Percentiles rank a stretch among this genome's conserved stretches.
Evolutionary conservation across 2,888 invertebrate species (phyloP).

Genomic region (Ametastegia equiseti): DNA sequence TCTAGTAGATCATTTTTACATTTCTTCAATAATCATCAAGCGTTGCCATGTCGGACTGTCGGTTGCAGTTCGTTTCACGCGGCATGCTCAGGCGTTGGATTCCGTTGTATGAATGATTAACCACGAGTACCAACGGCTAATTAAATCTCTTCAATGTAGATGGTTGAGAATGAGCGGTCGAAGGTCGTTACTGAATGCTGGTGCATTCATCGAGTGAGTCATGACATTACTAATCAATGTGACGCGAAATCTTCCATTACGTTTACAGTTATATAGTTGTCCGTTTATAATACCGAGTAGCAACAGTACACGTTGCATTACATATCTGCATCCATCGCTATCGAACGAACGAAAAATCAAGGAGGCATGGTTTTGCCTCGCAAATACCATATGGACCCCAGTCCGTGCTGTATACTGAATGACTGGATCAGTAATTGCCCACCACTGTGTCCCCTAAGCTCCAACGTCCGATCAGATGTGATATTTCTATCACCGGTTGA

Average conservation of each 20-base stretch:
- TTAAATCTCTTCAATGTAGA: conserved; percentile 24
- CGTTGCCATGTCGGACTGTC: background rate
- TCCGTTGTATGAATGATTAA: background rate
- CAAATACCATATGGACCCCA: background rate
- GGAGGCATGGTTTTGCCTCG: background rate
- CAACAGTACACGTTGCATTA: background rate
- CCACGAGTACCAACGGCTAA: conserved; percentile 1
- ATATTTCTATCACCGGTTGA: background rate
- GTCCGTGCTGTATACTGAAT: background rate
- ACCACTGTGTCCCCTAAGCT: background rate
- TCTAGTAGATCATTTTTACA: background rate
- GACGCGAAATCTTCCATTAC: conserved; percentile 11
- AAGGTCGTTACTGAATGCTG: conserved; percentile 23
- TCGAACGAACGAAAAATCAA: background rate
- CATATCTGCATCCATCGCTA: too few relatives aligned
- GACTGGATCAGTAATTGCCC: background rate
- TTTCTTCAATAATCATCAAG: conserved; percentile 8
- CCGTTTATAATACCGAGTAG: background rate
- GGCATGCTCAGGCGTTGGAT: background rate
- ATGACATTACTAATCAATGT: conserved; percentile 8
- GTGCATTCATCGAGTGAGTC: conserved; percentile 21
- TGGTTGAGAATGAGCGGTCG: conserved; percentile 18
- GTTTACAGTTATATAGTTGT: background rate
- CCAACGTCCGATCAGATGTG: conserved; percentile 4
- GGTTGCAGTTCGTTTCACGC: conserved; percentile 16